Conservation (phyloP, 2,888 invertebrate species). For the Lingula anatina region DNA sequence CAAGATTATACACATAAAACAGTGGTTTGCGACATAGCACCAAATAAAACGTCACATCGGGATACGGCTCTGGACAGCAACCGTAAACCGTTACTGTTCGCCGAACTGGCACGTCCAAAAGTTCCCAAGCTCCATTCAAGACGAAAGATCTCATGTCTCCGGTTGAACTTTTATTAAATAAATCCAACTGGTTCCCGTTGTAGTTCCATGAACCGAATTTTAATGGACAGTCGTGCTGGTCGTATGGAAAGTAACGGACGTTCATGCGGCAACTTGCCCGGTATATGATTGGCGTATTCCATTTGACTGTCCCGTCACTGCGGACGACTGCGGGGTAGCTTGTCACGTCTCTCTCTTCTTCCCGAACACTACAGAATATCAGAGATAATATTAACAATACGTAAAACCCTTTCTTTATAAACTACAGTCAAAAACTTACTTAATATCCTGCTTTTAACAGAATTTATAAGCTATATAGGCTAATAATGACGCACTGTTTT, state of each 20-base stretch:
- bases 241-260: background rate
- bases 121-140: background rate
- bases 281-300: background rate
- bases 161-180: background rate
- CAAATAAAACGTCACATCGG: background rate
- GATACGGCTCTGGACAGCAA: slow-evolving; percentile 1
- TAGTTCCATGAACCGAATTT: background rate
- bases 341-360: too few relatives aligned
- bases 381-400: too few relatives aligned
- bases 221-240: background rate
- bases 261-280: background rate
- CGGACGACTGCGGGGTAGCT: background rate
- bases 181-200: background rate
- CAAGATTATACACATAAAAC: background rate
- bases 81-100: background rate
- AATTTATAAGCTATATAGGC: too few relatives aligned
- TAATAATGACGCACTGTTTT: too few relatives aligned
- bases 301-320: background rate
- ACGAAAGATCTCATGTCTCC: background rate
- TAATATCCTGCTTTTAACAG: too few relatives aligned
- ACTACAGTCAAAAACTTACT: too few relatives aligned
- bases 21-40: background rate
- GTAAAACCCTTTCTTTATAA: too few relatives aligned
- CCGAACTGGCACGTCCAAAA: background rate
- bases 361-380: too few relatives aligned